Evolutionary conservation across 2,113 vertebrate genomes (phyloP).

Genomic region (Proterorhinus semilunaris): DNA sequence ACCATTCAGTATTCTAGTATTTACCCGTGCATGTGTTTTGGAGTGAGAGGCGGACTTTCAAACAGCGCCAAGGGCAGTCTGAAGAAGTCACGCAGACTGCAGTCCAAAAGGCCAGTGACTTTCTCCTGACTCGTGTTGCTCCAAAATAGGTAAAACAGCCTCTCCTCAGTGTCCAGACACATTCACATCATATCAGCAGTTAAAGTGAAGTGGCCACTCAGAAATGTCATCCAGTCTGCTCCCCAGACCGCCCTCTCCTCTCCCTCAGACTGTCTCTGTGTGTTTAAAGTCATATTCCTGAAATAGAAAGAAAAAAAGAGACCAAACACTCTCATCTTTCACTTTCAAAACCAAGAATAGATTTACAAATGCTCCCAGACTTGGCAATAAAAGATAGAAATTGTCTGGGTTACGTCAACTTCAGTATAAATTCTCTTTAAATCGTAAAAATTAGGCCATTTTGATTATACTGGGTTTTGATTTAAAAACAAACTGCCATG

Average conservation of each 20-base stretch:
- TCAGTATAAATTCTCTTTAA: not conserved
- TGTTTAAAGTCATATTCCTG: slow-evolving; percentile 30
- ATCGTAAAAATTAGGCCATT: not conserved
- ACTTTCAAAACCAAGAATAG: slow-evolving; percentile 8
- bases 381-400: slow-evolving; percentile 2
- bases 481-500: not conserved
- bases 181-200: slow-evolving; percentile 33
- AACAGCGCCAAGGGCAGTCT: not conserved
- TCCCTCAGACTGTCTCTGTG: slow-evolving; percentile 10
- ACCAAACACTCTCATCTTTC: slow-evolving; percentile 25
- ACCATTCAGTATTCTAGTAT: not conserved
- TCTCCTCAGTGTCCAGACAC: slow-evolving; percentile 7
- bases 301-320: slow-evolving; percentile 42
- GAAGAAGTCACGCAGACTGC: not conserved
- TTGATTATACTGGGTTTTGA: not conserved
- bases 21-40: not conserved
- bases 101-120: not conserved
- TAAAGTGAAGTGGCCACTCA: slow-evolving; percentile 30
- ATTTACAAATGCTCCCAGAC: slow-evolving; percentile 10
- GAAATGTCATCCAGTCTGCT: slow-evolving; percentile 33
- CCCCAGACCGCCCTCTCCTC: not conserved
- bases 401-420: not conserved
- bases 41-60: not conserved
- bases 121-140: not conserved
- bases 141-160: slow-evolving; percentile 10